A percentile compares a stretch with the other conserved stretches of the same genome.
Conservation (phyloP, 2,797 vertebrate species). For the Leuciscus waleckii region DNA sequence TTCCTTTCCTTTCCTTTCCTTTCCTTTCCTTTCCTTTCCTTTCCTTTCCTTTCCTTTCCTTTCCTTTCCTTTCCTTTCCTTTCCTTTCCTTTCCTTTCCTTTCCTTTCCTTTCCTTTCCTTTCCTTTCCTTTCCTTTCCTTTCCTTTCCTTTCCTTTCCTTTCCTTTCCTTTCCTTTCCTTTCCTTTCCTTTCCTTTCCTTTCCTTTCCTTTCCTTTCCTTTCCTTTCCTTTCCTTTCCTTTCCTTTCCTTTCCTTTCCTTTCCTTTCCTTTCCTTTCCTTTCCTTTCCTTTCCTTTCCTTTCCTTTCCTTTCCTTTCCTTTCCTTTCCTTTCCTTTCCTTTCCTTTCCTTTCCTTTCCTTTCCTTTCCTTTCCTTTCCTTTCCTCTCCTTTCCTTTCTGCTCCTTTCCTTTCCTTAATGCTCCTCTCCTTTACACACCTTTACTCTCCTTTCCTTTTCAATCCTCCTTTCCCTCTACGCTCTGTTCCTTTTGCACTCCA, state of each 20-base stretch:
- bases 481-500: not conserved
- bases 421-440: too few relatives aligned
- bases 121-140: accelerated
- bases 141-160: not conserved
- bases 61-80: not conserved
- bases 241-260: too few relatives aligned
- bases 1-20: not conserved
- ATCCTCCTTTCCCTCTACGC: not conserved
- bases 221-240: too few relatives aligned
- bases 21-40: accelerated
- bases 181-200: not conserved
- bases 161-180: not conserved
- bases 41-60: not conserved
- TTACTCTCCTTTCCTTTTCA: not conserved
- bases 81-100: not conserved
- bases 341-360: not conserved
- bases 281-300: not conserved
- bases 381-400: not conserved
- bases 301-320: accelerated
- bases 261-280: not conserved
- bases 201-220: not conserved
- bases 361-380: not conserved
- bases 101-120: not conserved
- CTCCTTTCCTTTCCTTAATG: not conserved
- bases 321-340: not conserved